phyloP scores from a whole-genome alignment of 1,140 invertebrate species.

The Lucilia cuprina region DNA sequence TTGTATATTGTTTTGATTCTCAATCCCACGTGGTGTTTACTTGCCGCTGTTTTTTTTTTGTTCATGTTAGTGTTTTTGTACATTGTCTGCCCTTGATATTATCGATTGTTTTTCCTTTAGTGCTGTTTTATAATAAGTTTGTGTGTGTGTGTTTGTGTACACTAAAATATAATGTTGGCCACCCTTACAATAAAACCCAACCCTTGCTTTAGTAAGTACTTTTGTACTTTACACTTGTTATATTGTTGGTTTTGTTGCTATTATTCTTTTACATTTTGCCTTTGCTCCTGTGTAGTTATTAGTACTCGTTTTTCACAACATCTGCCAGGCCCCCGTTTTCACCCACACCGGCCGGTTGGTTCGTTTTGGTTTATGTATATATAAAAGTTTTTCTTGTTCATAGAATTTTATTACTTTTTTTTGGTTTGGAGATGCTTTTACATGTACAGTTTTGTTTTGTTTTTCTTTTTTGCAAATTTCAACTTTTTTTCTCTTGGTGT shows the following conservation, averaged over 20 bases:
- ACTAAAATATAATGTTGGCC: neutral
- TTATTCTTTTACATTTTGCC: neutral
- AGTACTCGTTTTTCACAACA: neutral
- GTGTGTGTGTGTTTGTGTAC: neutral
- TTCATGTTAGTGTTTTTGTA: neutral
- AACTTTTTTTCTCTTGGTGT: too few relatives aligned
- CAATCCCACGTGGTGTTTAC: conserved; percentile 1
- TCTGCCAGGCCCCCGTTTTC: neutral
- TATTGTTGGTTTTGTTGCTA: neutral
- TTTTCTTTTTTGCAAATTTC: neutral
- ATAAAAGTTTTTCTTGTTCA: neutral
- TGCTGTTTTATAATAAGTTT: neutral
- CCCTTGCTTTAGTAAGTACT: neutral
- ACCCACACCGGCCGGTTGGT: conserved; percentile 14
- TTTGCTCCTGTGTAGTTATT: neutral
- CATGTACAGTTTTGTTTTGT: neutral
- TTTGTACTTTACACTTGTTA: neutral
- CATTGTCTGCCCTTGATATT: conserved; percentile 32
- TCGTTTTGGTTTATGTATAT: neutral
- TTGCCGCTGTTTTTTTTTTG: conserved; percentile 5
- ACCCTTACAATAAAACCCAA: neutral
- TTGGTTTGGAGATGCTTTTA: neutral
- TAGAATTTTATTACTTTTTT: neutral
- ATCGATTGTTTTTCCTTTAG: conserved; percentile 29
- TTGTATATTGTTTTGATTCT: neutral